Base-by-base conservation (phyloP, 35 echinoderm and acorn worm genomes). In the Lytechinus pictus region DNA sequence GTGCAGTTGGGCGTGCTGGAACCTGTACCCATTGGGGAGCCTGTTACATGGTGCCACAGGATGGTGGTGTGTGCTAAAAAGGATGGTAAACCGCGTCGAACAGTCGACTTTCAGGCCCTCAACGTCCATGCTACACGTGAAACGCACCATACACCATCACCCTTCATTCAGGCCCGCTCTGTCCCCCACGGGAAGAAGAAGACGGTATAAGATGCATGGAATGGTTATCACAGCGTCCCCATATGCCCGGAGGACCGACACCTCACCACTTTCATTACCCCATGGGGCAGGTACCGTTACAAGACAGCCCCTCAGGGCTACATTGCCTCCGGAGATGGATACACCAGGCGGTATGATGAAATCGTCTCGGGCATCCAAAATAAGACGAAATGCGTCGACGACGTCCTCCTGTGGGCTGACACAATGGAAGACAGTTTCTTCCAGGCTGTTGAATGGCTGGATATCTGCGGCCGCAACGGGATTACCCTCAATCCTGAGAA, bases 371-470 rank as follows among this genome's bases (percentile, higher is more conserved):
- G 4, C 12, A 58, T 58, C 21, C 96, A 24, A 28, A 3, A 44
- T 9, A 96, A 96, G 52, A 95, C 87, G 52, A 96, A 96, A 53
- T 96, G 96, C 52, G 55, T 96, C 14, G 94, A 97, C 54, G 60
- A 97, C 57, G 86, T 94, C 28, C 52, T 94, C 6, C 21, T 96
- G 53, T 90, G 93, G 94, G 52, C 94, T 21, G 57, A 95, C 96
- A 72, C 60, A 27, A 86, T 95, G 14, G 58, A 92, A 61, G 86
- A 89, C 13, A n/a, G 51, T 19, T 91, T 94, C 96, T 96, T 96
- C 96, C 96, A 94, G 54, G 92, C 96, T 21, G 86, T 96, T 4
- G 16, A 96, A 4, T 96, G 96, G 96, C 96, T 96, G 7, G 96
- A 96, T 29, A 55, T 96, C 4, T 97, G 96, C n/a, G n/a, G n/a